Conservation (phyloP, 53 echinoderm and acorn worm genomes). For the Astropecten irregularis region DNA sequence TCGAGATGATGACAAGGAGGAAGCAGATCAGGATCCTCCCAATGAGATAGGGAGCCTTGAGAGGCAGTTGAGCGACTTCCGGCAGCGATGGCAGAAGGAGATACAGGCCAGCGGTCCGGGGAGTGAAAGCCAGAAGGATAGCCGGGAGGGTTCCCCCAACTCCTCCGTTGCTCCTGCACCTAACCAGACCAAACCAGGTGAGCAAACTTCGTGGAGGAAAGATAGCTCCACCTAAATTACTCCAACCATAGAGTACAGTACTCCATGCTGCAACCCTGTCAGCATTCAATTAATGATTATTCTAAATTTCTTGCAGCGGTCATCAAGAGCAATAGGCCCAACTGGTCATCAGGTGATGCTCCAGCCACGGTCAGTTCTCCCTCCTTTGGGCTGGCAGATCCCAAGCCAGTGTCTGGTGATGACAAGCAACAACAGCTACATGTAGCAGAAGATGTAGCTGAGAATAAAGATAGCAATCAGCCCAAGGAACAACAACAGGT, state of each 20-base stretch:
- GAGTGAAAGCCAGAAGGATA: too few relatives aligned
- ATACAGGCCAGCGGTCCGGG: slow-evolving; percentile 26
- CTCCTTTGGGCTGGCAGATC: neutral
- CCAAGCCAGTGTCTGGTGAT: neutral
- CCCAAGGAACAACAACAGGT: neutral
- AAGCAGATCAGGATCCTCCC: slow-evolving; percentile 45
- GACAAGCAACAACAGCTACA: too few relatives aligned
- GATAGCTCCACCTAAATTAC: too few relatives aligned
- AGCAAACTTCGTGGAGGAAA: too few relatives aligned
- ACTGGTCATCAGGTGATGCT: neutral
- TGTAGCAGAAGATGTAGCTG: too few relatives aligned
- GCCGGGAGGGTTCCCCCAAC: too few relatives aligned
- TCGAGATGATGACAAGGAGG: slow-evolving; percentile 61
- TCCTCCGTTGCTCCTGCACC: too few relatives aligned
- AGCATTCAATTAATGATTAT: too few relatives aligned
- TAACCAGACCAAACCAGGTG: too few relatives aligned
- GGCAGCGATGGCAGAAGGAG: slow-evolving; percentile 75
- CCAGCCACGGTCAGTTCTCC: neutral
- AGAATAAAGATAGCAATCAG: neutral
- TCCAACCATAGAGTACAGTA: too few relatives aligned
- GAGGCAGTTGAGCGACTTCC: slow-evolving; percentile 63
- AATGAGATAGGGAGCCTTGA: slow-evolving; percentile 36
- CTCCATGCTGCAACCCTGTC: too few relatives aligned
- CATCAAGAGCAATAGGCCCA: neutral
- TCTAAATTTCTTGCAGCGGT: too few relatives aligned